Conservation (phyloP, 2,113 vertebrate species). For the Malaclemys terrapin region DNA sequence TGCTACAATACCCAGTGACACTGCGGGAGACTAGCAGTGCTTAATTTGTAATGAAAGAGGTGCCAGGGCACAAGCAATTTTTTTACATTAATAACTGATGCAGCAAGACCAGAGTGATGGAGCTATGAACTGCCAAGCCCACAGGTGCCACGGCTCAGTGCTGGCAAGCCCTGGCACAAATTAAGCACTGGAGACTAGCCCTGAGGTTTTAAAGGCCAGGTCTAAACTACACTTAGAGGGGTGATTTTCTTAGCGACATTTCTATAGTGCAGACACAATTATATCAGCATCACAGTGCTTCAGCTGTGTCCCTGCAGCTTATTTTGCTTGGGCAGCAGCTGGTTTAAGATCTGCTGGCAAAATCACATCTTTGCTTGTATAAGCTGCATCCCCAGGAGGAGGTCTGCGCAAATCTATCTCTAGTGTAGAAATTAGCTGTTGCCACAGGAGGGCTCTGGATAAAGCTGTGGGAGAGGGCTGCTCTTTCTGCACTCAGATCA, state of each 20-base stretch:
- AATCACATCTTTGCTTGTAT: background rate
- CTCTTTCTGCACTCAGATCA: background rate
- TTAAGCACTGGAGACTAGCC: background rate
- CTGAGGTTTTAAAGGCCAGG: background rate
- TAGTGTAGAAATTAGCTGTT: background rate
- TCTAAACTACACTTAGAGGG: background rate
- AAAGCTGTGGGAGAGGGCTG: background rate
- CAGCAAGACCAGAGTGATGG: too few relatives aligned
- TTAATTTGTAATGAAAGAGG: too few relatives aligned
- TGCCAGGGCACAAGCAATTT: too few relatives aligned
- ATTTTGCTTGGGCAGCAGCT: background rate
- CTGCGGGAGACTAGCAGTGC: background rate
- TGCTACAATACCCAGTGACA: background rate
- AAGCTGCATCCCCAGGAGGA: background rate
- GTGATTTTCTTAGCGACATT: too few relatives aligned
- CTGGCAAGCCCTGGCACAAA: too few relatives aligned
- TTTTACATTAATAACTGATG: too few relatives aligned
- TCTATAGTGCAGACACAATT: too few relatives aligned
- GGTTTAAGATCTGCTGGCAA: background rate
- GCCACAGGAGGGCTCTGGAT: background rate
- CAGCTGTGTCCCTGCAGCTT: background rate
- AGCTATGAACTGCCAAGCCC: too few relatives aligned
- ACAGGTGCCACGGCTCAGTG: too few relatives aligned
- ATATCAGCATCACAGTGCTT: too few relatives aligned
- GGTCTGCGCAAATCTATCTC: background rate